Percentiles rank a stretch among this genome's conserved stretches.
phyloP scores from a whole-genome alignment of 2,888 invertebrate species.

The Calliopum simillimum region DNA sequence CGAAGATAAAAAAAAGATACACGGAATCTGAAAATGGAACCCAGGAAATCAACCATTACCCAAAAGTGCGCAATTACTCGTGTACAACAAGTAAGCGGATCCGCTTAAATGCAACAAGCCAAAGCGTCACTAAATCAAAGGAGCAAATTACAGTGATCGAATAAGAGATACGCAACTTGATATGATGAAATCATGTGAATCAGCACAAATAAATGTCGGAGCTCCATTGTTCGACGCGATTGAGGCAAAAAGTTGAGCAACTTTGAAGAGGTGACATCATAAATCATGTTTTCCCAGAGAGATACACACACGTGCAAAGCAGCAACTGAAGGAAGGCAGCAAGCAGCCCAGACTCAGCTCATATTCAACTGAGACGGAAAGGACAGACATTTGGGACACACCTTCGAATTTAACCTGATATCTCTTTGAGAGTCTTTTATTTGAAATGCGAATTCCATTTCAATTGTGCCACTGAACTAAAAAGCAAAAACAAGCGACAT shows the following conservation, averaged over 20 bases:
- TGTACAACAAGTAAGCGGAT: slow-evolving; percentile 34
- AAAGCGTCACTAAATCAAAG: slow-evolving; percentile 30
- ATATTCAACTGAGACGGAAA: slow-evolving; percentile 31
- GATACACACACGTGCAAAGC: slow-evolving; percentile 28
- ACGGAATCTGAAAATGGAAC: slow-evolving; percentile 48
- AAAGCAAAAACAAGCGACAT: slow-evolving; percentile 3
- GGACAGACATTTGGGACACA: slow-evolving; percentile 56
- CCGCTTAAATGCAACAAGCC: slow-evolving; percentile 34
- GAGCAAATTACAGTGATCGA: slow-evolving; percentile 1
- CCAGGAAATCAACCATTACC: slow-evolving; percentile 63
- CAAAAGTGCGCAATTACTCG: slow-evolving; percentile 43
- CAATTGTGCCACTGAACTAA: slow-evolving; percentile 34
- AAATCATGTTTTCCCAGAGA: slow-evolving; percentile 19
- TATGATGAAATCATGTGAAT: slow-evolving; percentile 13
- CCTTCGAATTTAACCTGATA: slow-evolving; percentile 62
- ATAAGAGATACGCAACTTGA: slow-evolving; percentile 11
- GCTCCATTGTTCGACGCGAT: slow-evolving; percentile 43
- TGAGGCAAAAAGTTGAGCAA: slow-evolving; percentile 62
- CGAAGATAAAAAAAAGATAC: not conserved
- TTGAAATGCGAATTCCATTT: slow-evolving; percentile 32
- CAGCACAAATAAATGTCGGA: not conserved
- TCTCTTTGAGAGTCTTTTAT: slow-evolving; percentile 50
- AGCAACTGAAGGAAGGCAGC: not conserved
- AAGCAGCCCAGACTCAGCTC: not conserved
- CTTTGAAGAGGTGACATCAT: slow-evolving; percentile 46